Evolutionary conservation across 2,113 vertebrate species (phyloP).

Genomic region (Mustela nigripes): DNA sequence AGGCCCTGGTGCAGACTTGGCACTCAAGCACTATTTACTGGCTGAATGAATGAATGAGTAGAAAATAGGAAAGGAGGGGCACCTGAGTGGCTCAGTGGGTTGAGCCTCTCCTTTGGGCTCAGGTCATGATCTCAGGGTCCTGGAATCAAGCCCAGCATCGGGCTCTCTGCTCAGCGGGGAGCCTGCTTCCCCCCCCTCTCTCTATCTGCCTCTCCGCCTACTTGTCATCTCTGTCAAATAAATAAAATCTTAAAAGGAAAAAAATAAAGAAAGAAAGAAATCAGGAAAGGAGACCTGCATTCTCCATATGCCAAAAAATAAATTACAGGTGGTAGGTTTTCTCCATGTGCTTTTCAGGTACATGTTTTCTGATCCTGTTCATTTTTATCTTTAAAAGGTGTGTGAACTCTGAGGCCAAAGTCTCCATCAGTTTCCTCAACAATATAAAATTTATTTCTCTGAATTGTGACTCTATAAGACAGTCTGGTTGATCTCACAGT

Average conservation of each 20-base stretch:
- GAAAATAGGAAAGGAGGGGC: background rate
- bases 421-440: background rate
- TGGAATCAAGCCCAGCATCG: no score
- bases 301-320: background rate
- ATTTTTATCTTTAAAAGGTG: background rate
- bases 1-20: background rate
- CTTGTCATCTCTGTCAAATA: no score
- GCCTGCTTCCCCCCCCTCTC: no score
- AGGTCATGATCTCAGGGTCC: no score
- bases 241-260: no score
- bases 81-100: no score
- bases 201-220: no score
- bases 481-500: background rate
- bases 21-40: background rate
- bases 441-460: conserved; percentile 7
- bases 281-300: background rate
- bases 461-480: background rate
- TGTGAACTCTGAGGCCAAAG: background rate
- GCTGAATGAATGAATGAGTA: background rate
- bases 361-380: background rate
- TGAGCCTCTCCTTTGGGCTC: no score
- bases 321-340: background rate
- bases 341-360: background rate
- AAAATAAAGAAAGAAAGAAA: background rate
- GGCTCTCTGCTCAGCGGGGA: no score